Conservation (phyloP, 2,113 vertebrate species). For the Brienomyrus brachyistius region DNA sequence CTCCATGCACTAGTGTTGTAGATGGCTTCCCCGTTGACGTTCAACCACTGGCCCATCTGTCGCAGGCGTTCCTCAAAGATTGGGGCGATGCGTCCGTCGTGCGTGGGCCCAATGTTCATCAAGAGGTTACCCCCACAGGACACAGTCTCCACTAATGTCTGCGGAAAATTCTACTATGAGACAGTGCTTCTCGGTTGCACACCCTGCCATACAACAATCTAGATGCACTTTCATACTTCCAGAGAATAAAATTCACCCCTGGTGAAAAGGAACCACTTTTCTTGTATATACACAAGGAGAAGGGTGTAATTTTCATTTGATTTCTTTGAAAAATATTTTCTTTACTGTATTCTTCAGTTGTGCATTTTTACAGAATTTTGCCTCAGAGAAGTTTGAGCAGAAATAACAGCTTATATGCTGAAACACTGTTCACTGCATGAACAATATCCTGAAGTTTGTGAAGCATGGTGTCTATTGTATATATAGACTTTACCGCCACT, state of each 20-base stretch:
- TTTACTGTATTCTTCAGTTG: background rate
- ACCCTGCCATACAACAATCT: background rate
- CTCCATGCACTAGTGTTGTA: constrained; percentile 79
- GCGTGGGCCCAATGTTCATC: constrained; percentile 86
- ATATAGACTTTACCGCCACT: constrained; percentile 58
- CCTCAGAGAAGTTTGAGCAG: background rate
- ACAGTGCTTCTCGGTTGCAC: background rate
- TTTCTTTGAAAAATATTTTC: background rate
- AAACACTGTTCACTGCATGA: background rate
- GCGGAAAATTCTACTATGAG: background rate
- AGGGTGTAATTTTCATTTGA: background rate
- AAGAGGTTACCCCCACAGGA: constrained; percentile 90
- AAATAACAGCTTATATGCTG: background rate
- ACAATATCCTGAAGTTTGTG: background rate
- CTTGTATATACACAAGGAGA: background rate
- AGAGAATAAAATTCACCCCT: background rate
- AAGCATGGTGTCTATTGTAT: background rate
- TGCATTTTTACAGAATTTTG: background rate
- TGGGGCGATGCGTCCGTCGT: constrained; percentile 72
- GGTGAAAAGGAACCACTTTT: background rate
- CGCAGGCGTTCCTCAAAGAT: constrained; percentile 84
- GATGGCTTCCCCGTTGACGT: constrained; percentile 81
- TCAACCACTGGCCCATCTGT: constrained; percentile 84
- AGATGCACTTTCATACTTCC: background rate
- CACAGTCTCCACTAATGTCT: constrained; percentile 78